These are phyloP conservation scores for Tiphia femorata DNA, from an alignment of 2,888 invertebrate genomes.

Conservation along the genomic window DNA sequence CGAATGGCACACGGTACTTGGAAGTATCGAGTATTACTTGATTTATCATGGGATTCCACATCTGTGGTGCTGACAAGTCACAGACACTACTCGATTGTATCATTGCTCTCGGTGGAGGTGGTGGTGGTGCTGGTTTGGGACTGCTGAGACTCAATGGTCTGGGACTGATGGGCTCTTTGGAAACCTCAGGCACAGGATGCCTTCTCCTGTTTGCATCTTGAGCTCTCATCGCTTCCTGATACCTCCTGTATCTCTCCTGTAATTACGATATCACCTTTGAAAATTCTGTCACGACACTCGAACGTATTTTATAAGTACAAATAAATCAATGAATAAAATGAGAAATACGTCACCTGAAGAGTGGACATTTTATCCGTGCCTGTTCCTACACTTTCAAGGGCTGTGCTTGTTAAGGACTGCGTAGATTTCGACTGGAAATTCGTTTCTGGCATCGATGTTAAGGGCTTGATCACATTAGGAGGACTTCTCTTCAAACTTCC, in stretches of 20 bases:
- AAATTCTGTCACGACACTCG: no score
- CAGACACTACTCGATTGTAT: constrained; percentile 64
- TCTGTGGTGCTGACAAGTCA: constrained; percentile 57
- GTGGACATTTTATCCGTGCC: constrained; percentile 66
- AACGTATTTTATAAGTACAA: background rate
- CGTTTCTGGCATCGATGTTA: constrained; percentile 50
- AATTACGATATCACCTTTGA: background rate
- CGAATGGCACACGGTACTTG: no score
- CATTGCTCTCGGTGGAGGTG: constrained; percentile 56
- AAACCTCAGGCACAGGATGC: constrained; percentile 45
- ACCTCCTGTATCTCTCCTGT: constrained; percentile 64
- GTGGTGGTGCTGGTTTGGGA: constrained; percentile 48
- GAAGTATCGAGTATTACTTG: constrained; percentile 71
- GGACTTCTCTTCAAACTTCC: constrained; percentile 55
- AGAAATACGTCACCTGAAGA: constrained; percentile 52
- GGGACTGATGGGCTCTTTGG: constrained; percentile 48
- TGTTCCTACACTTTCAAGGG: constrained; percentile 35
- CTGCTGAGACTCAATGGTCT: constrained; percentile 53
- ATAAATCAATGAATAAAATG: background rate
- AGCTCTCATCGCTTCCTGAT: constrained; percentile 73
- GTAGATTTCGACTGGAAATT: constrained; percentile 44
- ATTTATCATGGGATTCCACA: constrained; percentile 70
- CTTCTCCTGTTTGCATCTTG: constrained; percentile 70
- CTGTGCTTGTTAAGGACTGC: constrained; percentile 41
- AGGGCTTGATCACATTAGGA: constrained; percentile 51